Conservation (phyloP, 2,113 vertebrate species). For the Atherinomorus stipes region DNA sequence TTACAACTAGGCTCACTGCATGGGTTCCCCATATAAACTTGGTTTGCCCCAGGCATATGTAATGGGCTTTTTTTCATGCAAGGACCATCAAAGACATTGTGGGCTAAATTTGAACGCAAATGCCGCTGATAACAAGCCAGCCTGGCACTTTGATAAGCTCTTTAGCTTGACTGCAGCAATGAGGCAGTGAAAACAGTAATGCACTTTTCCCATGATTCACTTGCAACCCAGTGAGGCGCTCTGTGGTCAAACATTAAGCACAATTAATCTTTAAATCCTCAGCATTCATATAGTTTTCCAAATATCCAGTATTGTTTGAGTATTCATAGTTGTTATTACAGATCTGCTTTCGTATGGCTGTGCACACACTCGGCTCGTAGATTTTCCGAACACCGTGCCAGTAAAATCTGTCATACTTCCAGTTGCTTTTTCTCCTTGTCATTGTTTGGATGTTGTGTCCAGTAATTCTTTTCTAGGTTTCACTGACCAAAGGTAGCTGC, state of each 20-base stretch:
- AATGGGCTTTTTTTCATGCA: slow-evolving; percentile 56
- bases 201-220: slow-evolving; percentile 43
- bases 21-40: slow-evolving; percentile 52
- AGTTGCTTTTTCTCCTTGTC: slow-evolving; percentile 26
- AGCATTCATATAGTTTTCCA: not conserved
- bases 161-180: slow-evolving; percentile 26
- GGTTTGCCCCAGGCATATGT: slow-evolving; percentile 60
- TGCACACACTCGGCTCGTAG: not conserved
- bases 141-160: slow-evolving; percentile 54
- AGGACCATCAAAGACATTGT: slow-evolving; percentile 61
- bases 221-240: slow-evolving; percentile 1
- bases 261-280: slow-evolving; percentile 2
- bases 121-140: slow-evolving; percentile 65
- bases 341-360: not conserved
- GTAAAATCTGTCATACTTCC: slow-evolving; percentile 8
- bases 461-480: not conserved
- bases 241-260: slow-evolving; percentile 46
- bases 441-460: slow-evolving; percentile 34
- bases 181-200: slow-evolving; percentile 33
- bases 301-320: not conserved
- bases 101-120: slow-evolving; percentile 68
- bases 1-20: slow-evolving; percentile 43
- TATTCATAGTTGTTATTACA: not conserved
- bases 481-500: slow-evolving; percentile 38
- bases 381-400: slow-evolving; percentile 38